Evolutionary conservation across 2,888 invertebrate species (phyloP), one percentile per base, ranked within the genome.

Genomic region (Teleogryllus oceanicus): DNA sequence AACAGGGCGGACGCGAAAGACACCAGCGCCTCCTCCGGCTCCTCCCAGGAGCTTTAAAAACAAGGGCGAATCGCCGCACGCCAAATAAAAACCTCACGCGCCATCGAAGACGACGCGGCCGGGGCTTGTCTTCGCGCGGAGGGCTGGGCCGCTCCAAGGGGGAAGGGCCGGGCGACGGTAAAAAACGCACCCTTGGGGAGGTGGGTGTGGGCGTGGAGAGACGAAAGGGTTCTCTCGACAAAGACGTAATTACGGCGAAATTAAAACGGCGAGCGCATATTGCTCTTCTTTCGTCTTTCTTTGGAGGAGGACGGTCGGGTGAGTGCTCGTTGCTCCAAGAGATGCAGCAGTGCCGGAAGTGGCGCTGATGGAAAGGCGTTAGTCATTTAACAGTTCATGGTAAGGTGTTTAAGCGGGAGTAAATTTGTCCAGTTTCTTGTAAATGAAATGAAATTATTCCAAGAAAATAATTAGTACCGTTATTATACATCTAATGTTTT

Each of bases 1-100:
- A 18, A 62, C 12, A 62, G 62, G 62, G 62, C n/a, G 62, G n/a
- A 62, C n/a, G 62, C n/a, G n/a, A n/a, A 11, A 62, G 62, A 62
- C 62, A 62, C 62, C n/a, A 13, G n/a, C n/a, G 62, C 62, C n/a
- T 62, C 16, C n/a, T 13, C 62, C 62, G 13, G 16, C n/a, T 13
- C 62, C 62, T 62, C 62, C n/a, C n/a, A 16, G 62, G 62, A 62
- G 62, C 62, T 62, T 62, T 62, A 62, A 62, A 62, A 62, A 62
- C 62, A 62, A 62, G 62, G n/a, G 62, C 62, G 62, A 62, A 62
- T 62, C 62, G 16, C 62, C 62, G 62, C 62, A 62, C 62, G 62
- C 62, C 62, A 62, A 62, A 62, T 62, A 62, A 62, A 62, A 62
- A 62, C 62, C 62, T 62, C 62, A 62, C 62, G 62, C 62, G 62